Percentiles rank a stretch among this genome's conserved stretches.
Evolutionary conservation across 2,113 vertebrate genomes (phyloP).

Genomic region (Caloenas nicobarica): DNA sequence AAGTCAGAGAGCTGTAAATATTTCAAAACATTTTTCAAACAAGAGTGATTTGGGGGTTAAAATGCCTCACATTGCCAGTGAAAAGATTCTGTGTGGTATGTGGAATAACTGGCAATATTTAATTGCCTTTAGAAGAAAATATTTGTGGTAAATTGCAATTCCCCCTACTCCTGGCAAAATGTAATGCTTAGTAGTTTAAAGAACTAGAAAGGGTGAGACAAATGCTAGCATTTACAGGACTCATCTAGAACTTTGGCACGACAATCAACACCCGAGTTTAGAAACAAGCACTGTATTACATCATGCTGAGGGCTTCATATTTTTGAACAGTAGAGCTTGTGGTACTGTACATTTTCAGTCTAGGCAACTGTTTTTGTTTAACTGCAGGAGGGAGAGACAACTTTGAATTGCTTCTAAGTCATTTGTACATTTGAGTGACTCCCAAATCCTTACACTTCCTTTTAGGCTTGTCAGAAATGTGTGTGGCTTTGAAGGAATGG

Average conservation of each 20-base stretch:
- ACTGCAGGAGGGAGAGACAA: neutral
- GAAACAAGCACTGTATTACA: neutral
- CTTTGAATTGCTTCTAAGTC: slow-evolving; percentile 16
- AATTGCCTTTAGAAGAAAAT: neutral
- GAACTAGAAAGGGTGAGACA: neutral
- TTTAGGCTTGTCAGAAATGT: neutral
- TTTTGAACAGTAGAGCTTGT: neutral
- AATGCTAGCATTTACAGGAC: neutral
- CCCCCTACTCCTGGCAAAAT: neutral
- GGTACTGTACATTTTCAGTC: neutral
- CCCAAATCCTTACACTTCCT: neutral
- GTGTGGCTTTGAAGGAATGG: neutral
- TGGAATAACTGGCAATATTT: neutral
- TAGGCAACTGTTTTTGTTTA: neutral
- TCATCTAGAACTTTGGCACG: slow-evolving; percentile 16
- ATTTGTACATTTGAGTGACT: neutral
- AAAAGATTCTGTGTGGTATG: neutral
- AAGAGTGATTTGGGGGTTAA: neutral
- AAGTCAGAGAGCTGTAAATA: neutral
- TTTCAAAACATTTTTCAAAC: neutral
- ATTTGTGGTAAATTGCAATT: neutral
- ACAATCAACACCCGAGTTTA: neutral
- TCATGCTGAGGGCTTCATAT: slow-evolving; percentile 1
- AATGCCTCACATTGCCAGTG: neutral
- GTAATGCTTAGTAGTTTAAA: neutral